Percentiles rank a stretch among this genome's conserved stretches.
phyloP scores from a whole-genome alignment of 2,888 invertebrate genomes.

The Tortrix viridana region DNA sequence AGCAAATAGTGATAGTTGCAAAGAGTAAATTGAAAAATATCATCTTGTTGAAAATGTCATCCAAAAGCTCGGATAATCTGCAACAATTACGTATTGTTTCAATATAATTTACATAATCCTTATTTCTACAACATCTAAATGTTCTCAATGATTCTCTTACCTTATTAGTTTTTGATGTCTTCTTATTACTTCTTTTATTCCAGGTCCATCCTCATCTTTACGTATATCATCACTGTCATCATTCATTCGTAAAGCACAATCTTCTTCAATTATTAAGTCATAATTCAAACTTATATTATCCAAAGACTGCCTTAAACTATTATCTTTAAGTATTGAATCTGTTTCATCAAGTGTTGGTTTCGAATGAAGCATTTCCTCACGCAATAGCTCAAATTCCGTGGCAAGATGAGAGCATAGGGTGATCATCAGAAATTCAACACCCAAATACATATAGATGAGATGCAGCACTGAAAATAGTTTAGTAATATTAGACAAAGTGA shows the following conservation, averaged over 20 bases:
- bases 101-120: no score
- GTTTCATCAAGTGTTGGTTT: slow-evolving; percentile 39
- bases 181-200: slow-evolving; percentile 46
- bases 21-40: slow-evolving; percentile 58
- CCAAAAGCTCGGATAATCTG: slow-evolving; percentile 54
- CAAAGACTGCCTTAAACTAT: no score
- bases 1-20: slow-evolving; percentile 56
- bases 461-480: slow-evolving; percentile 53
- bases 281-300: slow-evolving; percentile 6
- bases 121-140: no score
- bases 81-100: slow-evolving; percentile 42
- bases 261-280: slow-evolving; percentile 4
- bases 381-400: slow-evolving; percentile 57
- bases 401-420: slow-evolving; percentile 56
- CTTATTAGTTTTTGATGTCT: slow-evolving; percentile 59
- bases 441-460: slow-evolving; percentile 52
- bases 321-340: neutral
- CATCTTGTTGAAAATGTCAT: slow-evolving; percentile 57
- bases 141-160: no score
- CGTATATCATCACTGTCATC: neutral
- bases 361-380: slow-evolving; percentile 54
- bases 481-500: slow-evolving; percentile 7
- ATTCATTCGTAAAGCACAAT: slow-evolving; percentile 38
- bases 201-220: slow-evolving; percentile 6
- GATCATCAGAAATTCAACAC: slow-evolving; percentile 58